Evolutionary conservation across 2,113 vertebrate species (phyloP).

Genomic region (western clawed frog (Xenopus tropicalis)): DNA sequence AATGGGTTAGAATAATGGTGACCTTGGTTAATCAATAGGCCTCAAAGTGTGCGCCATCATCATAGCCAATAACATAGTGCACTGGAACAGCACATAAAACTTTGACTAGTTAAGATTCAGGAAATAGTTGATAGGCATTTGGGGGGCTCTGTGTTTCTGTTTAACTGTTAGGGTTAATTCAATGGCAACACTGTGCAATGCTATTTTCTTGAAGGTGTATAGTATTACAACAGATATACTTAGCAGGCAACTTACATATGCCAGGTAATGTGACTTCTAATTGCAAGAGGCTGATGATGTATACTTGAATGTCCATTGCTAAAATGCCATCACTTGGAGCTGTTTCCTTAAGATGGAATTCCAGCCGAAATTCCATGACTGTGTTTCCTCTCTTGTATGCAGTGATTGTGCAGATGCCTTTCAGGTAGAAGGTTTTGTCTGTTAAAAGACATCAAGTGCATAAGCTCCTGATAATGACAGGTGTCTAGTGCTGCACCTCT

Average conservation of each 20-base stretch:
- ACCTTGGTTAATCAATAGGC: no score
- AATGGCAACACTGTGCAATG: background rate
- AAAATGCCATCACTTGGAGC: conserved; percentile 1
- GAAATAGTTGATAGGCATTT: no score
- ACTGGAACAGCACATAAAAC: no score
- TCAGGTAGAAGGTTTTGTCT: conserved; percentile 20
- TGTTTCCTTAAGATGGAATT: conserved; percentile 4
- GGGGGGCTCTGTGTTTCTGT: no score
- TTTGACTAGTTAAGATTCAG: no score
- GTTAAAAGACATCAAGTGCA: background rate
- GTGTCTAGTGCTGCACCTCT: background rate
- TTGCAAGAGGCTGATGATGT: conserved; percentile 26
- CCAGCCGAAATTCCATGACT: conserved; percentile 17
- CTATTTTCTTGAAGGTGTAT: background rate
- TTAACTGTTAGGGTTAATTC: background rate
- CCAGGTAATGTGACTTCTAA: conserved; percentile 11
- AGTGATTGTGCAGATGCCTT: background rate
- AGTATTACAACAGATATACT: conserved; percentile 10
- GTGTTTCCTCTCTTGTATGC: conserved; percentile 4
- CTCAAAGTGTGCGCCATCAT: no score
- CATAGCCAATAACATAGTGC: no score
- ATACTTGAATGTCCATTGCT: conserved; percentile 13
- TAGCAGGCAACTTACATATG: background rate
- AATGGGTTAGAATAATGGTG: no score
- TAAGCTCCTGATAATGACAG: conserved; percentile 17